phyloP scores from a whole-genome alignment of 1,140 invertebrate genomes.

The Tetramorium simillimum region DNA sequence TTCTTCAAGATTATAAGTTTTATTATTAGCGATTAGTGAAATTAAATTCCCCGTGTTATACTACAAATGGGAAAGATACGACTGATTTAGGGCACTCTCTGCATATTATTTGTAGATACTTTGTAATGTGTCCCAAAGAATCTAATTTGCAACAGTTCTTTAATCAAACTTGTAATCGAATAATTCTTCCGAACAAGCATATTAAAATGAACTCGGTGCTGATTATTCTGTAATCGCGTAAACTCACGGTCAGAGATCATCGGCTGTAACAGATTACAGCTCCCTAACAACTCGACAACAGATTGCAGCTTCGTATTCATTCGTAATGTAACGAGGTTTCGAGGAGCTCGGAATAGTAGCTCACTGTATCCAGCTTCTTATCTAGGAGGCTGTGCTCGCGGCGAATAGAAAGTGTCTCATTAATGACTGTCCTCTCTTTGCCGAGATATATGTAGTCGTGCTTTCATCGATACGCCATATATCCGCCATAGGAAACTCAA shows the following conservation, averaged over 20 bases:
- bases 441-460: slow-evolving; percentile 7
- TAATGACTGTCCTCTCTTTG: slow-evolving; percentile 46
- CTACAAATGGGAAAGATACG: neutral
- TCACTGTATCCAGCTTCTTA: slow-evolving; percentile 13
- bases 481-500: slow-evolving; percentile 1
- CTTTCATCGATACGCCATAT: slow-evolving; percentile 27
- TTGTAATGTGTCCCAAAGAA: neutral
- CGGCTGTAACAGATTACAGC: neutral
- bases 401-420: slow-evolving; percentile 53
- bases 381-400: slow-evolving; percentile 30
- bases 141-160: neutral
- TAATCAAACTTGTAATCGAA: slow-evolving; percentile 9
- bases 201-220: neutral
- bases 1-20: neutral
- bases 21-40: neutral
- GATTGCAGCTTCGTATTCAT: neutral
- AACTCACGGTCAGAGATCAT: slow-evolving; percentile 56
- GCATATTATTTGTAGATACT: neutral
- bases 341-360: slow-evolving; percentile 26
- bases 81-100: neutral
- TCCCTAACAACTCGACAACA: neutral
- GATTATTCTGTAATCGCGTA: slow-evolving; percentile 37
- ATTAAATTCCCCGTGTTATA: neutral
- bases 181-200: neutral
- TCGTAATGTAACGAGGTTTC: slow-evolving; percentile 30